Evolutionary conservation across 2,113 vertebrate species (phyloP), one percentile per base, ranked within the genome.

Genomic region (Salvelinus sp.): DNA sequence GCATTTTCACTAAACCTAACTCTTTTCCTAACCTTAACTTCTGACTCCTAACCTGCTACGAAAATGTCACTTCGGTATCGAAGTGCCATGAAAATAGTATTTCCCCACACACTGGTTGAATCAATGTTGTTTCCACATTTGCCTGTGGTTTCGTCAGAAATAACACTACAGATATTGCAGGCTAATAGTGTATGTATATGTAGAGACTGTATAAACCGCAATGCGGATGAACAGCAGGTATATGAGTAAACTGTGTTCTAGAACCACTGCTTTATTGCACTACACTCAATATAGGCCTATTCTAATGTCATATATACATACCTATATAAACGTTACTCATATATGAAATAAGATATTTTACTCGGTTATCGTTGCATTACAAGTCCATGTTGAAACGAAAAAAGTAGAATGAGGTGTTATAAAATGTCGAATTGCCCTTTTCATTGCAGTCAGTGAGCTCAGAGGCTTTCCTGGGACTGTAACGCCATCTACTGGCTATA

Each of bases 401-500:
- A 57, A 57, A 57, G 54, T 57, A 14, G 16, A 57, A 57, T 2
- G 13, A 44, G 9, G 38, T 12, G 38, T 57, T 57, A 20, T 20
- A 57, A 57, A 57, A 57, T 57, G 54, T 57, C 54, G 18, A 57
- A 57, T 10, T 18, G 54, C 54, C 54, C 18, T 57, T 66, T 27
- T 66, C 12, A 6, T 62, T 6, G 27, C 38, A 9, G 14, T 12
- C 30, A 25, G 25, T 10, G 38, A 66, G 38, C 33, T 48, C 7
- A 18, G 33, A 69, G 9, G 12, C n/a, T 38, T 69, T 44, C 63
- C 18, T 23, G 27, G 22, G 33, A 47, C 38, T 23, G 23, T 69
- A 47, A n/a, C 38, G 68, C 68, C 68, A 69, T 69, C 68, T 69
- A 69, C 68, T 47, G 68, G 68, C 12, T 9, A 23, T 30, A 69